These are phyloP conservation scores for Anticlea derivata DNA, from an alignment of 2,888 invertebrate species.

Conservation along the genomic window DNA sequence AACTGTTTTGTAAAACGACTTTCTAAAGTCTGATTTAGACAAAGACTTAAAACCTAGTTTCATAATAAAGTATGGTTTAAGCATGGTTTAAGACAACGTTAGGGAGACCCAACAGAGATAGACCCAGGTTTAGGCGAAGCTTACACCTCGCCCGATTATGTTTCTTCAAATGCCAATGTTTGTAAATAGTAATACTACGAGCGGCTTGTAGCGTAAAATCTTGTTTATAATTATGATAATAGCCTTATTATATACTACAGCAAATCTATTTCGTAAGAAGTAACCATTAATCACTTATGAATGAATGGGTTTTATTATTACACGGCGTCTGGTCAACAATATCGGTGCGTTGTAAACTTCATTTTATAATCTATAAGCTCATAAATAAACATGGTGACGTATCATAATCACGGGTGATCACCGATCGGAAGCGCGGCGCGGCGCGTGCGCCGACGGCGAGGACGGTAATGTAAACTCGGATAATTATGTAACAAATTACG, in stretches of 20 bases:
- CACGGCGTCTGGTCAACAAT: constrained; percentile 75
- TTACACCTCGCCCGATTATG: no score
- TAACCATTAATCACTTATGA: constrained; percentile 78
- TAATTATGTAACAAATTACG: constrained; percentile 75
- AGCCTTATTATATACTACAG: constrained; percentile 72
- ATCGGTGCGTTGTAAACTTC: constrained; percentile 78
- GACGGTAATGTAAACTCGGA: constrained; percentile 66
- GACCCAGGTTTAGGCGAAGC: no score
- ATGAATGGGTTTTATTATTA: constrained; percentile 79
- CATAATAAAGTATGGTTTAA: no score
- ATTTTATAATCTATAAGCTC: constrained; percentile 82
- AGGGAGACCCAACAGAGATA: no score
- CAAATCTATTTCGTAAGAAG: constrained; percentile 80
- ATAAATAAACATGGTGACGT: constrained; percentile 81
- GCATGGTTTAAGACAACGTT: no score
- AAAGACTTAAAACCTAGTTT: no score
- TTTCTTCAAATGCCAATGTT: constrained; percentile 49
- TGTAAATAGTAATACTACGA: constrained; percentile 73
- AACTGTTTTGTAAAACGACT: no score
- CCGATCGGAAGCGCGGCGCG: constrained; percentile 40
- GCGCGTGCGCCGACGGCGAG: constrained; percentile 38
- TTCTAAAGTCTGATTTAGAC: no score
- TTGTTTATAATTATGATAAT: constrained; percentile 82
- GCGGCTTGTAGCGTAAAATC: constrained; percentile 73
- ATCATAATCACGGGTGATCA: constrained; percentile 57